A percentile compares a stretch with the other conserved stretches of the same genome.
phyloP scores from a whole-genome alignment of 2,113 vertebrate genomes.

The Pachyramphus minor region DNA sequence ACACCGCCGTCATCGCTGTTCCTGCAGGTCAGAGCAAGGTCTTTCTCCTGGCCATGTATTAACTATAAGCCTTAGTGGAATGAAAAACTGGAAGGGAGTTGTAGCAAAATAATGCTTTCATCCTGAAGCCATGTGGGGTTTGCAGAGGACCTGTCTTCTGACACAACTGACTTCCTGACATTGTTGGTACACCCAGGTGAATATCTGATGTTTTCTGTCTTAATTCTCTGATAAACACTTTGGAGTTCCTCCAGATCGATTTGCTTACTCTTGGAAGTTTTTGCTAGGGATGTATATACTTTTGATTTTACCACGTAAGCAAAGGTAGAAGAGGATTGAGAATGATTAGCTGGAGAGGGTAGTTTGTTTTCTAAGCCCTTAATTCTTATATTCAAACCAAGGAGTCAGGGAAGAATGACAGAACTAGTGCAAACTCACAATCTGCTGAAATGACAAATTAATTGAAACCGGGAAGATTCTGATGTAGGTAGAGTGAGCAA shows the following conservation, averaged over 20 bases:
- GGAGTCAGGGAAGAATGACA: neutral
- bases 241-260: neutral
- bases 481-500: neutral
- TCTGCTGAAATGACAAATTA: neutral
- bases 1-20: accelerated
- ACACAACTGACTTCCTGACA: neutral
- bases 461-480: neutral
- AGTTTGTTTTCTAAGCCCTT: neutral
- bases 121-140: neutral
- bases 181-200: neutral
- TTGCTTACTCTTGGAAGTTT: neutral
- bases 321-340: neutral
- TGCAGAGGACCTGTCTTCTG: neutral
- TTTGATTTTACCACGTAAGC: neutral
- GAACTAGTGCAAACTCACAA: neutral
- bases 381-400: neutral
- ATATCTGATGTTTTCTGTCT: neutral
- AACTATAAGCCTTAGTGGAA: neutral
- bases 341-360: neutral
- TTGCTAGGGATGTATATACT: neutral
- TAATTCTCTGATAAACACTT: neutral
- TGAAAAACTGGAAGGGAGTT: neutral
- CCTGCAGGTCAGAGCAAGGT: neutral
- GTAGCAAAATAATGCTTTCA: neutral
- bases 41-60: neutral